Conservation (phyloP, 2,113 vertebrate genomes). For the Jaculus jaculus region DNA sequence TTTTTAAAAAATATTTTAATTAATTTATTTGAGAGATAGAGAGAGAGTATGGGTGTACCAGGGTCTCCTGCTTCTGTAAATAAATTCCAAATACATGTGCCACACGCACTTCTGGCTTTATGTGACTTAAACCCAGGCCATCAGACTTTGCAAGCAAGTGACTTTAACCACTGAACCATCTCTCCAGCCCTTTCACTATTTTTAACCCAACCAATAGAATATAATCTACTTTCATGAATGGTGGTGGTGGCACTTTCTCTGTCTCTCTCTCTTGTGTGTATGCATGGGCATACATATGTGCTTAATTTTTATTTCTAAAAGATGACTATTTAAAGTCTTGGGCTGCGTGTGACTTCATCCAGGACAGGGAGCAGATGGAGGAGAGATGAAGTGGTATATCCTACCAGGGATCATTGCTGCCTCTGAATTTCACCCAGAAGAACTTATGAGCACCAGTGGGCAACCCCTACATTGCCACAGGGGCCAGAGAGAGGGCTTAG, state of each 20-base stretch:
- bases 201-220: not conserved
- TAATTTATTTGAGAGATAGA: too few species aligned
- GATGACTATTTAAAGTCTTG: not conserved
- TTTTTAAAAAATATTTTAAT: too few species aligned
- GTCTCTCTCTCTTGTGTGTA: not conserved
- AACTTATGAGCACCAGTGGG: not conserved
- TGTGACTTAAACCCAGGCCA: too few species aligned
- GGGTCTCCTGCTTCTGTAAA: too few species aligned
- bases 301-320: slow-evolving; percentile 30
- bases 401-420: not conserved
- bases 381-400: not conserved
- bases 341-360: slow-evolving; percentile 27
- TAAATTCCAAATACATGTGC: too few species aligned
- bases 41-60: too few species aligned
- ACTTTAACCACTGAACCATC: too few species aligned
- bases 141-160: too few species aligned
- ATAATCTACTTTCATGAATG: not conserved
- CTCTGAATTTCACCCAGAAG: not conserved
- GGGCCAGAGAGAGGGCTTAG: too few species aligned
- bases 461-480: not conserved
- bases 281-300: rapidly evolving
- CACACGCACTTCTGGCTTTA: too few species aligned
- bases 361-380: not conserved
- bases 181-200: not conserved
- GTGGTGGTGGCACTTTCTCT: not conserved